A percentile compares a stretch with the other conserved stretches of the same genome.
Conservation (phyloP, 2,113 vertebrate species). For the Athene noctua region DNA sequence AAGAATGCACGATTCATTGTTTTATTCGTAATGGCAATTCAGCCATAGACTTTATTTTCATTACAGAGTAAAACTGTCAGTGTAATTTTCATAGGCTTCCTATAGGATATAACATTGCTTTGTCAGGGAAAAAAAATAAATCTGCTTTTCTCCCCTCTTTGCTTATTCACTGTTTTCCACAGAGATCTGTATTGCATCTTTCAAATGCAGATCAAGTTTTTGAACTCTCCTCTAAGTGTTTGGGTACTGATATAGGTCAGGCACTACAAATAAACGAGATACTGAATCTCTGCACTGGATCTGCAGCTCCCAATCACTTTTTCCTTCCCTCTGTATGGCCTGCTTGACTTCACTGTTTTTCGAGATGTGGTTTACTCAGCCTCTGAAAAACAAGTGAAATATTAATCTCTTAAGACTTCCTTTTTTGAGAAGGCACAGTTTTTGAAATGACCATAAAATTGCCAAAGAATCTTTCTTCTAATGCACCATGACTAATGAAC, state of each 20-base stretch:
- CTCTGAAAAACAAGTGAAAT: neutral
- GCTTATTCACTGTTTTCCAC: slow-evolving; percentile 16
- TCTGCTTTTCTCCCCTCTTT: neutral
- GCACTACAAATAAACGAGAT: neutral
- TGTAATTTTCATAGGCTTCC: neutral
- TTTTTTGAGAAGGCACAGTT: neutral
- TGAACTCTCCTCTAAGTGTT: slow-evolving; percentile 29
- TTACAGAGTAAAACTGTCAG: neutral
- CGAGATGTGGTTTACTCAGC: neutral
- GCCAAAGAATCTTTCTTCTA: slow-evolving; percentile 4
- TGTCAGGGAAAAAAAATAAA: neutral
- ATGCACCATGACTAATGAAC: slow-evolving; percentile 44
- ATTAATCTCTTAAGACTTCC: neutral
- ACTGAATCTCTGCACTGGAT: neutral
- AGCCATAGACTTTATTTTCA: neutral
- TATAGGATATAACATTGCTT: neutral
- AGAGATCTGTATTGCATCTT: neutral
- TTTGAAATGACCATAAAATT: slow-evolving; percentile 2
- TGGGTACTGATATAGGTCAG: slow-evolving; percentile 40
- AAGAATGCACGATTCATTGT: neutral
- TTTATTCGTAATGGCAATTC: neutral
- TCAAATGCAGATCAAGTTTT: slow-evolving; percentile 5
- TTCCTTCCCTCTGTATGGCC: neutral
- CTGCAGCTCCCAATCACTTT: neutral
- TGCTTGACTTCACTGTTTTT: neutral